Evolutionary conservation across 2,797 vertebrate species (phyloP).

Genomic region (Ctenopoma kingsleyae): DNA sequence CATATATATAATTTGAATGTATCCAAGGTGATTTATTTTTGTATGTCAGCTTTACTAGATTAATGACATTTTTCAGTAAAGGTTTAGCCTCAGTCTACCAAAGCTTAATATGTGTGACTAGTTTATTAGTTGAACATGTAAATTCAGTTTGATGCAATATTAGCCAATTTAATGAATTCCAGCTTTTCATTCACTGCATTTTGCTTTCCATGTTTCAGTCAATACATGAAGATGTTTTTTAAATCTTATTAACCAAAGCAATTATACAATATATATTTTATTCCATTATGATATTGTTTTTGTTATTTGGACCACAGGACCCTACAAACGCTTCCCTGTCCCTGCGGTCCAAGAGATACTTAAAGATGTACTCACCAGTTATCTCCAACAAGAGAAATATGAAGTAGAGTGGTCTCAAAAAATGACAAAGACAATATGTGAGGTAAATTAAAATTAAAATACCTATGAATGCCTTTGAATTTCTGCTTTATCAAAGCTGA

Average conservation of each 20-base stretch:
- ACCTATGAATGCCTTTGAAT: neutral
- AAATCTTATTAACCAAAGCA: neutral
- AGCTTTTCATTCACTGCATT: neutral
- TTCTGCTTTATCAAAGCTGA: neutral
- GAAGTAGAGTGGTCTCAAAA: slow-evolving; percentile 89
- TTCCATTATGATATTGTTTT: neutral
- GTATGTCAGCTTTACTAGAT: no score
- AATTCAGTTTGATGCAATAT: neutral
- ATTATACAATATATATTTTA: neutral
- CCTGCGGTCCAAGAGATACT: slow-evolving; percentile 85
- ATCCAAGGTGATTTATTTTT: neutral
- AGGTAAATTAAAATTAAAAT: slow-evolving; percentile 79
- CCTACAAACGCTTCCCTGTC: slow-evolving; percentile 83
- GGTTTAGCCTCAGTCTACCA: neutral
- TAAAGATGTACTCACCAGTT: slow-evolving; percentile 87
- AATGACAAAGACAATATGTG: slow-evolving; percentile 89
- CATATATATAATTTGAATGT: neutral
- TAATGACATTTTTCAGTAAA: neutral
- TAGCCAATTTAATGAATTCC: neutral
- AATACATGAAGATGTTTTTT: neutral
- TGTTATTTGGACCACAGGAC: slow-evolving; percentile 79
- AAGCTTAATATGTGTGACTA: neutral
- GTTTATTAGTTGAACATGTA: neutral
- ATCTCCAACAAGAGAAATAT: slow-evolving; percentile 88
- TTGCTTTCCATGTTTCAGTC: neutral